Evolutionary conservation across 2,113 vertebrate species (phyloP), one percentile per base, ranked within the genome.

Genomic region (Solenodon paradoxus): DNA sequence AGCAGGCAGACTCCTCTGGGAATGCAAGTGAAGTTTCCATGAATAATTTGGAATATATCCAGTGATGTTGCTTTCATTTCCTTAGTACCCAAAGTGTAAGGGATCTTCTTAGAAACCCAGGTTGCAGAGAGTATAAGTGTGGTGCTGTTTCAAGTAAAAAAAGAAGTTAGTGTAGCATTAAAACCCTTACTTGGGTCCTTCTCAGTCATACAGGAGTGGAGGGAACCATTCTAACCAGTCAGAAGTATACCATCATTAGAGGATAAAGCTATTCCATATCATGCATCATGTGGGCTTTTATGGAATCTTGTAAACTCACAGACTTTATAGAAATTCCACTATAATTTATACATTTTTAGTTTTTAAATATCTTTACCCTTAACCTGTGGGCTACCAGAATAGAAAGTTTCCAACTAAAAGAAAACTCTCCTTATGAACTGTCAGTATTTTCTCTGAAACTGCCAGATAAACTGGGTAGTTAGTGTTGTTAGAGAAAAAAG

Each of bases 1-100:
- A 69, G 20, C 68, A 85, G 80, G 35, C 40, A 53, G 28, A 26
- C 40, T 75, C 35, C 59, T 92, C 38, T 91, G 89, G 68, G 68
- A 86, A 28, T 59, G 38, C 78, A 53, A 28, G 42, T 71, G 30
- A 84, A 24, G 49, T 92, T 71, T 89, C 75, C 59, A 20, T 68
- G 53, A 84, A n/a, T 45, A 83, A 42, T 83, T 77, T 88, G 59
- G 49, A 83, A 77, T 80, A 63, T 66, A 63, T 30, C 35, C 49
- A 49, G 40, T 81, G 47, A 32, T 53, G 24, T 40, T 93, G 45
- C 64, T 93, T 96, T 94, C 64, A 83, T 91, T 96, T 96, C 40
- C 32, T 94, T 93, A 51, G 30, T n/a, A 40, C 77, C 74, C 64
- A 42, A 88, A 88, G 40, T 49, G 40, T 49, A 38, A 32, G 30